Conservation (phyloP, 2,888 invertebrate species). For the Trissoscelio sp. region DNA sequence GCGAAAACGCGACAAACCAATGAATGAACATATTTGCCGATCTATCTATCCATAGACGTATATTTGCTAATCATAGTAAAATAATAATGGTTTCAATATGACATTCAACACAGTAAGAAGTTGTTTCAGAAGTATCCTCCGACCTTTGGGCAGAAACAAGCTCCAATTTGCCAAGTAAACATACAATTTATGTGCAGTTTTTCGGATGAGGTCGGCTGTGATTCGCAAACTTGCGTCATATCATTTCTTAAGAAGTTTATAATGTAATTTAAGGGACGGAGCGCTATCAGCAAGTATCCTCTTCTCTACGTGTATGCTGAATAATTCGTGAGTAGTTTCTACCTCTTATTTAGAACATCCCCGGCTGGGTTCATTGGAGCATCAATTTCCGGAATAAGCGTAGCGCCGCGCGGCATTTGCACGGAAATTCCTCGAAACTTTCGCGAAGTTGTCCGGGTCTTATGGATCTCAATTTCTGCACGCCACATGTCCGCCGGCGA, state of each 20-base stretch:
- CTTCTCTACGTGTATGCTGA: conserved; percentile 51
- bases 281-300: conserved; percentile 46
- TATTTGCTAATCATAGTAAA: background rate
- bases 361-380: conserved; percentile 69
- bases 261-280: conserved; percentile 45
- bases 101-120: background rate
- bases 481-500: conserved; percentile 76
- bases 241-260: conserved; percentile 51
- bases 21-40: conserved; percentile 29
- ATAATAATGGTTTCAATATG: background rate
- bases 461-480: conserved; percentile 75
- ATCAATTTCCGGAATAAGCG: conserved; percentile 77
- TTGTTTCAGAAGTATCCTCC: too few relatives aligned
- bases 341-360: conserved; percentile 65
- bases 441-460: conserved; percentile 74
- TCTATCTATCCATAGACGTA: background rate
- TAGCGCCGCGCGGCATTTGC: conserved; percentile 74
- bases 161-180: conserved; percentile 31
- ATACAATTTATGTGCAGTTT: conserved; percentile 41
- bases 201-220: conserved; percentile 1
- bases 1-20: conserved; percentile 22
- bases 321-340: conserved; percentile 66
- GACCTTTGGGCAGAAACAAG: background rate
- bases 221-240: conserved; percentile 45
- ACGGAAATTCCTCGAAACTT: conserved; percentile 72